Evolutionary conservation across 1,140 invertebrate genomes (phyloP).

Genomic region (Formica selysi): DNA sequence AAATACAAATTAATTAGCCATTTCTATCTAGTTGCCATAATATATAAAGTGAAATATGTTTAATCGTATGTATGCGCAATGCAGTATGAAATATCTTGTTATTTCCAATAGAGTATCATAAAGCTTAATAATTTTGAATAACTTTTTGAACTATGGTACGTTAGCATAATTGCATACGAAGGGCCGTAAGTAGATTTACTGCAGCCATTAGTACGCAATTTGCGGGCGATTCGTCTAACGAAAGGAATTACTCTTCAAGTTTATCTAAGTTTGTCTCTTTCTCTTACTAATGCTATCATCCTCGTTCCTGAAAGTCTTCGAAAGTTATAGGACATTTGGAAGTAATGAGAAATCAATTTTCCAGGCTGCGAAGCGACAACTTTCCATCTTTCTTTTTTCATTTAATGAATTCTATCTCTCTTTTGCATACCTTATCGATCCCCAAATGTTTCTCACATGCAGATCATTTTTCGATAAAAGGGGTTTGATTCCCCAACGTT

Average conservation of each 20-base stretch:
- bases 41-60: not conserved
- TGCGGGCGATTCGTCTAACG: slow-evolving; percentile 60
- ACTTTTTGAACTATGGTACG: slow-evolving; percentile 22
- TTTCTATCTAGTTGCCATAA: not conserved
- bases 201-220: slow-evolving; percentile 58
- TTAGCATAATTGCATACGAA: slow-evolving; percentile 31
- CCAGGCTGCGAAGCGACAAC: slow-evolving; percentile 51
- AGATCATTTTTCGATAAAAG: not conserved
- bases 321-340: slow-evolving; percentile 48
- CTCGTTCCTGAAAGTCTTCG: slow-evolving; percentile 16
- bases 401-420: slow-evolving; percentile 64
- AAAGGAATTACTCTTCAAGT: slow-evolving; percentile 68
- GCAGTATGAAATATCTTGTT: not conserved
- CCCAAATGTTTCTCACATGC: slow-evolving; percentile 2
- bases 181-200: slow-evolving; percentile 37
- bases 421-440: slow-evolving; percentile 37
- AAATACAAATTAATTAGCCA: slow-evolving; percentile 5
- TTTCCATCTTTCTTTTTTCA: slow-evolving; percentile 58
- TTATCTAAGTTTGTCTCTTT: slow-evolving; percentile 44
- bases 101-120: not conserved
- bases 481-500: not conserved
- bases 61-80: not conserved
- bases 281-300: slow-evolving; percentile 12
- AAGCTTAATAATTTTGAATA: slow-evolving; percentile 14
- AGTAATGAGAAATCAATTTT: slow-evolving; percentile 71